These are phyloP conservation scores for Scolopax mira DNA, from an alignment of 2,113 vertebrate genomes.

Conservation along the genomic window DNA sequence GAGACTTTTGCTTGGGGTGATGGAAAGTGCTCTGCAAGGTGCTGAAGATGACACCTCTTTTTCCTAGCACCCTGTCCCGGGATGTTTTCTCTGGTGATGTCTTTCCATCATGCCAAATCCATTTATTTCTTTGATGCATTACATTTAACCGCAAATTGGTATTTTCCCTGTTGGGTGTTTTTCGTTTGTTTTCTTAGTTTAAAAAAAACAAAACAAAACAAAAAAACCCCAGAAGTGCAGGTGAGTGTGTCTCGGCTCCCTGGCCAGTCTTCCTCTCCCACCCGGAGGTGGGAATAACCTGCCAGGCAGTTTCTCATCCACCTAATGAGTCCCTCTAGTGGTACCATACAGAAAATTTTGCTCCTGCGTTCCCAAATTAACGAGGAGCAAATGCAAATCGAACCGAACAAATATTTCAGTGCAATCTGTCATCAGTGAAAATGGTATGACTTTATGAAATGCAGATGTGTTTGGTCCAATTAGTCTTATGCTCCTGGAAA, in stretches of 20 bases:
- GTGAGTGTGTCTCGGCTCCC: neutral
- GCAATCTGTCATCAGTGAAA: neutral
- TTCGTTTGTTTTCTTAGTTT: neutral
- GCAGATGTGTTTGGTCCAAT: neutral
- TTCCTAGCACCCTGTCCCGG: neutral
- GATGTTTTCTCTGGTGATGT: neutral
- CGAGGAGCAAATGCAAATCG: neutral
- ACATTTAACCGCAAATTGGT: neutral
- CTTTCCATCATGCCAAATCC: rapidly evolving
- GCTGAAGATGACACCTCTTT: neutral
- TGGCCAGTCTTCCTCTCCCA: neutral
- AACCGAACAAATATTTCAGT: neutral
- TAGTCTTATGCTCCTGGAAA: neutral
- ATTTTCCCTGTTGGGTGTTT: neutral
- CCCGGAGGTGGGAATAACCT: neutral
- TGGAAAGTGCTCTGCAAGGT: neutral
- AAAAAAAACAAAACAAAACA: neutral
- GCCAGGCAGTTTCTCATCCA: neutral
- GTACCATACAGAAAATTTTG: neutral
- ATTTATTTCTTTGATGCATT: neutral
- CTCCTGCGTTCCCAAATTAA: neutral
- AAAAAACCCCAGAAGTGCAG: no score
- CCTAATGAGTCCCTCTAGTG: neutral
- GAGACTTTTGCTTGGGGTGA: neutral
- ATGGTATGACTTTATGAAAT: neutral